phyloP scores from a whole-genome alignment of 2,113 vertebrate genomes.

The Cranoglanis bouderius region DNA sequence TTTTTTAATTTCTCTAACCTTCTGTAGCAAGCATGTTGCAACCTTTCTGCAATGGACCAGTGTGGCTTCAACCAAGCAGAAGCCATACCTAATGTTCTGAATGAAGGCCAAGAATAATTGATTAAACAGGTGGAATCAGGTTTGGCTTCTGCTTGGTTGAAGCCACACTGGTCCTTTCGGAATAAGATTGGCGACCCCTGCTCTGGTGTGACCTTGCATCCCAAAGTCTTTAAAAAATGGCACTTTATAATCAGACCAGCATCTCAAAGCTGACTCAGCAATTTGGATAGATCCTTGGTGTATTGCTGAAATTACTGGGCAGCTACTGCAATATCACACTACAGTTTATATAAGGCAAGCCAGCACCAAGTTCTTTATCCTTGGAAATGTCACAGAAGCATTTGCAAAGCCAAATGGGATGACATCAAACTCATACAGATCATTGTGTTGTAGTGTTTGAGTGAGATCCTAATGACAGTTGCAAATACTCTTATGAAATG shows the following conservation, averaged over 20 bases:
- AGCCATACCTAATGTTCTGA: too few species aligned
- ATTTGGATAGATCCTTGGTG: not conserved
- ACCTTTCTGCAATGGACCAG: not conserved
- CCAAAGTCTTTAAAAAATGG: not conserved
- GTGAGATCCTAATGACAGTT: not conserved
- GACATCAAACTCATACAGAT: not conserved
- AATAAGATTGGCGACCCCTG: not conserved
- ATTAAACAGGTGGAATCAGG: not conserved
- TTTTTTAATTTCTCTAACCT: not conserved
- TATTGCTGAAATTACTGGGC: not conserved
- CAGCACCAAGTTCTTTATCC: not conserved
- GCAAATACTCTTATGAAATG: not conserved
- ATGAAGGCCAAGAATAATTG: not conserved
- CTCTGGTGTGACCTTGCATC: not conserved
- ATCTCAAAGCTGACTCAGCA: not conserved
- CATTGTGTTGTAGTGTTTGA: not conserved
- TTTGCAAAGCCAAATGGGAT: not conserved
- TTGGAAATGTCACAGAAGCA: not conserved
- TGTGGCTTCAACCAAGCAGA: not conserved
- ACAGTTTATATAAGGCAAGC: not conserved
- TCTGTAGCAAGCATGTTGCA: not conserved
- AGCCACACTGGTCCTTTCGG: not conserved
- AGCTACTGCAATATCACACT: not conserved
- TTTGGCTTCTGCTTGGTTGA: not conserved
- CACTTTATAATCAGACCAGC: not conserved